These are phyloP conservation scores for Oikopleura dioica DNA, from an alignment of 23 tunicate genomes.

Conservation along the genomic window DNA sequence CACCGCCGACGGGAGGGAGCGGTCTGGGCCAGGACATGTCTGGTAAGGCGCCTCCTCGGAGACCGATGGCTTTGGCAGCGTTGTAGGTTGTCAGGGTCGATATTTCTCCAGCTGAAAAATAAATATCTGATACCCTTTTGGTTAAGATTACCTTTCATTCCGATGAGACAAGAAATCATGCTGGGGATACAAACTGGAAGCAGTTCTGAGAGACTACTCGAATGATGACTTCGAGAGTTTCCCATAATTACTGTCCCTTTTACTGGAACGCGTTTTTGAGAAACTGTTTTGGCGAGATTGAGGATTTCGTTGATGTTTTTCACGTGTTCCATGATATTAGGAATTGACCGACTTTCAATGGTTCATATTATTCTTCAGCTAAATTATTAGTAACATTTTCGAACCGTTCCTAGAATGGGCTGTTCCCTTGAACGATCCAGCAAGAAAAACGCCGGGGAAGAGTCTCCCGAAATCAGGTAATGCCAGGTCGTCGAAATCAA, in stretches of 20 bases:
- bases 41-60: neutral
- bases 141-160: neutral
- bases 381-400: no score
- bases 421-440: constrained; percentile 6
- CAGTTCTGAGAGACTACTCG: neutral
- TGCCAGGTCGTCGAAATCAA: neutral
- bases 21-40: constrained; percentile 11
- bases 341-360: constrained; percentile 9
- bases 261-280: neutral
- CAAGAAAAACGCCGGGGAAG: neutral
- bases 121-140: neutral
- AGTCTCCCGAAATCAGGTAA: neutral
- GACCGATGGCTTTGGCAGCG: neutral
- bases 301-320: neutral
- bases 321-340: neutral
- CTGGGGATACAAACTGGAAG: neutral
- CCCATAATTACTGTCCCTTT: constrained; percentile 6
- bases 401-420: neutral
- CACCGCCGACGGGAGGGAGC: neutral
- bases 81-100: neutral
- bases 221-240: neutral
- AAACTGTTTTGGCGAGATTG: neutral
- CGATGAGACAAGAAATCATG: neutral
- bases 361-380: no score
- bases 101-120: neutral